These are phyloP conservation scores for Callaeas wilsoni DNA, from an alignment of 2,113 vertebrate genomes.

Conservation along the genomic window DNA sequence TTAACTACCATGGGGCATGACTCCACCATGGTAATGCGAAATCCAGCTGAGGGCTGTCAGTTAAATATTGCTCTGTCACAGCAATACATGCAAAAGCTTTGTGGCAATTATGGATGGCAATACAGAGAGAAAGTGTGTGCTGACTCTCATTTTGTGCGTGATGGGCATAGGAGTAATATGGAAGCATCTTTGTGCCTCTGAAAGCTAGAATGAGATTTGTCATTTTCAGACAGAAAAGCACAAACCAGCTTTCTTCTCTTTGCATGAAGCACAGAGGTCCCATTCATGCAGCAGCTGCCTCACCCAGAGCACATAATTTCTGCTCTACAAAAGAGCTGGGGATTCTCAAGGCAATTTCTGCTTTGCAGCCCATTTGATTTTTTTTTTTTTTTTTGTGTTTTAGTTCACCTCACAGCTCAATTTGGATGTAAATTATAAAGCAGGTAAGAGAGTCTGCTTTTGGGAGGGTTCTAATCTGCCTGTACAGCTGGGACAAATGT, in stretches of 20 bases:
- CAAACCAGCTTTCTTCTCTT: not conserved
- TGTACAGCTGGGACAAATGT: not conserved
- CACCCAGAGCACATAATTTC: not conserved
- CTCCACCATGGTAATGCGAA: not conserved
- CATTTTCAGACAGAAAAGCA: not conserved
- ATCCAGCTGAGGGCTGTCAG: not conserved
- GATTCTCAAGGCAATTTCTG: not conserved
- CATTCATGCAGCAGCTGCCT: not conserved
- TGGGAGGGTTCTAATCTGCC: not conserved
- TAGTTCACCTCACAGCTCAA: not conserved
- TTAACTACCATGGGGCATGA: not conserved
- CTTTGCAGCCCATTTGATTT: not conserved
- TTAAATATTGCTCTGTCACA: not conserved
- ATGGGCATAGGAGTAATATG: not conserved
- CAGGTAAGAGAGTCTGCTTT: not conserved
- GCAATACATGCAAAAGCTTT: not conserved
- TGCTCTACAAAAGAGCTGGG: not conserved
- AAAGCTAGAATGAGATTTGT: not conserved
- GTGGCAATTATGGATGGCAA: not conserved
- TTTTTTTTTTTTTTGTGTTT: not conserved
- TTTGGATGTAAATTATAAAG: not conserved
- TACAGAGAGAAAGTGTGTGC: not conserved
- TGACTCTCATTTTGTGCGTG: not conserved
- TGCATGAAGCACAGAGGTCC: not conserved
- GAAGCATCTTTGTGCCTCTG: not conserved